Base-by-base conservation (phyloP, 2,888 invertebrate genomes). In the Watsonalla cultraria region DNA sequence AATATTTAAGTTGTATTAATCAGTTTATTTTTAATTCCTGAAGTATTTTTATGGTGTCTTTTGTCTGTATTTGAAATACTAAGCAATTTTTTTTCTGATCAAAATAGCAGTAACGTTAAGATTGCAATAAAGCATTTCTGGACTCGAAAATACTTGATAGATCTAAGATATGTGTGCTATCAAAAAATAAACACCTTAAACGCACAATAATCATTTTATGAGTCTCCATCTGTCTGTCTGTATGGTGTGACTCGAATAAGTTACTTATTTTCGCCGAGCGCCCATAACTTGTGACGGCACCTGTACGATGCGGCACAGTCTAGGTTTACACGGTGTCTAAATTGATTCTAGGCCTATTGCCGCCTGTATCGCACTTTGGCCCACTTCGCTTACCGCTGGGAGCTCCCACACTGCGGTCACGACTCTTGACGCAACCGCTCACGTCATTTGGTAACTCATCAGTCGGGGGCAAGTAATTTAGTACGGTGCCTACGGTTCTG, bases 401-500 rank as follows among this genome's bases (percentile, higher is more conserved):
- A 49, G 49, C 49, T 47, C 24, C 11, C 15, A 47, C 11, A 61
- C 61, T 61, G 62, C 61, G 67, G 67, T 74, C 79, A 78, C 79
- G 79, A 75, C 49, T 51, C 54, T 53, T 76, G 69, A 67, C 55
- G 78, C 72, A 76, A 69, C 51, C 61, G 60, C 72, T 66, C 71
- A 72, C 72, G 68, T 74, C 73, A 71, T 78, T 77, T 78, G 74
- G 78, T 70, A 76, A 70, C 67, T 70, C 72, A 75, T 72, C 68
- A 67, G 61, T 33, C 39, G 42, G 47, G 37, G 45, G 50, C 53
- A 47, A 47, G 55, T 51, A 46, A 49, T 49, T 49, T 37, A 14
- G 37, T 49, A 49, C 9, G 14, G 15, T 49, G 37, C 15, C 49
- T 37, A 49, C 37, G 14, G 15, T 37, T 49, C 14, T 37, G 5